Evolutionary conservation across 2,888 invertebrate species (phyloP), one percentile per base, ranked within the genome.

Genomic region (Chloroclysta siterata): DNA sequence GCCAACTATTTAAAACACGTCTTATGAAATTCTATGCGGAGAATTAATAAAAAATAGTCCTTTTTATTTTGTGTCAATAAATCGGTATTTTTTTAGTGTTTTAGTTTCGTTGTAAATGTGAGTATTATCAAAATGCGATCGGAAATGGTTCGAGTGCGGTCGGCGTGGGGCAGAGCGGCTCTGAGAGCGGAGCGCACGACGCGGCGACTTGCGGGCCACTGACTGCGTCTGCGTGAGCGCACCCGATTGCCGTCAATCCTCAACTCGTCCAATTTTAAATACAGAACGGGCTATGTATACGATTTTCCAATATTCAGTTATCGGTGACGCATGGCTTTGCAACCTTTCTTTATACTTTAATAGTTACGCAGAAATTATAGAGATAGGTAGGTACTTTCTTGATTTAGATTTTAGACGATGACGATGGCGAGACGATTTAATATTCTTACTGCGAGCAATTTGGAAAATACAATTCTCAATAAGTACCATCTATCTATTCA

Each of bases 171-270:
- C 75, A 77, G 82, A 80, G 82, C 83, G 79, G 81, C 81, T 81
- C 80, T 75, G 71, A 72, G 80, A 85, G 81, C 80, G 80, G 82
- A 88, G 89, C 88, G 90, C 85, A 79, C 90, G 83, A 75, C 89
- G 80, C 90, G 89, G 76, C 88, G 90, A 83, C 89, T 87, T 79
- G 87, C 83, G 85, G 83, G 81, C 89, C 89, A 91, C 90, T 91
- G 90, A 86, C 78, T 78, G 85, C 87, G 84, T 81, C 78, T 78
- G 85, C 87, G 84, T 81, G 79, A 79, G 85, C 85, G 86, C 88
- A 81, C 70, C 72, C 77, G 77, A 71, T 80, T 77, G 78, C 75
- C 72, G 77, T 70, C 79, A 81, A 82, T 81, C 78, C 77, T 76
- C 80, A 83, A 51, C 85, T 84, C 85, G 83, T 87, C 82, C 88